Base-by-base conservation (phyloP, 2,797 vertebrate genomes). In the Macropodus opercularis region DNA sequence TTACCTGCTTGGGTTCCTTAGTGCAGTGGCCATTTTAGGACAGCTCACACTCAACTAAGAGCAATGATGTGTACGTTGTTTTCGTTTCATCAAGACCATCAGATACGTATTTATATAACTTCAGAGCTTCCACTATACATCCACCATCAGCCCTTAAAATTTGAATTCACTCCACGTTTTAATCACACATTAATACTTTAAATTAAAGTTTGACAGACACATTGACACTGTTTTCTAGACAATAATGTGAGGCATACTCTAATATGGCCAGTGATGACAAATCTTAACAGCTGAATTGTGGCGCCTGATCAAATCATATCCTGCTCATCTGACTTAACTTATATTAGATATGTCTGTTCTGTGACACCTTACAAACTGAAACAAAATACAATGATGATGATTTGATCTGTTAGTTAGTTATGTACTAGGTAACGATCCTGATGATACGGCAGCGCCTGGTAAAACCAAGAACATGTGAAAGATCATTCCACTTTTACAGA, bases 11-110 rank as follows among this genome's bases (percentile, higher is more conserved):
- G 22, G 38, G 59, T 22, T 56, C 17, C 10, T 2, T 50, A 14
- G 5, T n/a, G 5, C 34, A 41, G 53, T n/a, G 19, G 51, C 58
- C 67, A 74, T 63, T 65, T 75, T 60, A 41, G 52, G 32, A 43
- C 3, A 15, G 41, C 52, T 60, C 35, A 31, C 22, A 8, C 43
- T 59, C 47, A 41, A 27, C 7, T 23, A 3, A 8, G 53, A 8
- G 36, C 9, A 18, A 12, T 40, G 29, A 61, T n/a, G n/a, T n/a
- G n/a, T n/a, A n/a, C n/a, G n/a, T n/a, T n/a, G n/a, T n/a, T n/a
- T n/a, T n/a, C n/a, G n/a, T n/a, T n/a, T n/a, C n/a, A n/a, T n/a
- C n/a, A n/a, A n/a, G n/a, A n/a, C n/a, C n/a, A n/a, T n/a, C n/a
- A n/a, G n/a, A n/a, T n/a, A n/a, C n/a, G n/a, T n/a, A n/a, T n/a